phyloP scores from a whole-genome alignment of 2,113 vertebrate species.

The Plestiodon gilberti region DNA sequence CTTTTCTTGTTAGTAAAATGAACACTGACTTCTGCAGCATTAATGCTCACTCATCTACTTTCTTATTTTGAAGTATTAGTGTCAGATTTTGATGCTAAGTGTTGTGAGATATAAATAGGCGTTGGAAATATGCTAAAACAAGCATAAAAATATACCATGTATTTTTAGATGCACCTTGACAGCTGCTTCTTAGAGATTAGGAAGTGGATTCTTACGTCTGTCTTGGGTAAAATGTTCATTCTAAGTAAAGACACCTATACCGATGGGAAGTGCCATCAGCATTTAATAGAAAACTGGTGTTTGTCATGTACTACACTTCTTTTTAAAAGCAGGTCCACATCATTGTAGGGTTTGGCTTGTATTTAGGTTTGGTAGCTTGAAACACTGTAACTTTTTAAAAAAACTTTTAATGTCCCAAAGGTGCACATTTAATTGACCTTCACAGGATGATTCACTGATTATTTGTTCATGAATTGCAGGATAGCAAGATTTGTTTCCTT shows the following conservation, averaged over 20 bases:
- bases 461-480: conserved; percentile 44
- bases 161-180: not conserved
- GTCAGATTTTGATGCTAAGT: not conserved
- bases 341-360: rapidly evolving
- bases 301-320: not conserved
- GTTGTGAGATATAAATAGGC: not conserved
- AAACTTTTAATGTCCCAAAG: conserved; percentile 19
- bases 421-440: conserved; percentile 43
- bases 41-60: conserved; percentile 7
- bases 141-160: not conserved
- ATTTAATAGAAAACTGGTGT: conserved; percentile 37
- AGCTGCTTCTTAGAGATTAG: conserved; percentile 28
- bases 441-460: conserved; percentile 50
- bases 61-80: conserved; percentile 1
- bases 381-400: not conserved
- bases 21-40: not conserved
- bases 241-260: conserved; percentile 30
- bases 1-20: not conserved
- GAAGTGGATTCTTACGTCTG: not conserved
- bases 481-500: conserved; percentile 30
- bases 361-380: not conserved
- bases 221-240: conserved; percentile 46
- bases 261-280: conserved; percentile 20
- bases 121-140: not conserved
- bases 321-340: conserved; percentile 5